Evolutionary conservation across 2,113 vertebrate species (phyloP), one percentile per base, ranked within the genome.

Genomic region (Blennius ocellaris): DNA sequence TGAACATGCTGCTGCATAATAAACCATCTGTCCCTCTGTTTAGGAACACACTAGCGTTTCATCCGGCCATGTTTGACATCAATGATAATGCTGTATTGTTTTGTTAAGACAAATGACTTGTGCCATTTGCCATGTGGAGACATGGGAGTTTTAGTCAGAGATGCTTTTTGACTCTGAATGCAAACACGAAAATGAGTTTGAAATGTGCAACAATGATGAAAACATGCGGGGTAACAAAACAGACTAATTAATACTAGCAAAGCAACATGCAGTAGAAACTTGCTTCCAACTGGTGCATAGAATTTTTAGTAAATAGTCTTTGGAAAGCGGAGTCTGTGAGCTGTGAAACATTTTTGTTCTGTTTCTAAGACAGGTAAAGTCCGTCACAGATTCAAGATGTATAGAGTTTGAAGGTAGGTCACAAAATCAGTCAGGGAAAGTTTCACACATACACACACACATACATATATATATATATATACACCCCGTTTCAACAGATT

Each of bases 271-370:
- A 38, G 63, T 14, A 14, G 49, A 8, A 30, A 30, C 21, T 30
- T 30, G 21, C 21, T 30, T 30, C 21, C 21, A 30, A 30, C 21
- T 30, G 21, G 3, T 8, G 14, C 21, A 6, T 15, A 16, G 30
- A n/a, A 71, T 67, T 60, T 11, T 36, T 43, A 10, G 3, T 21
- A 48, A 49, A 52, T 58, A 17, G 36, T 21, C 1, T 5, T 12
- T 14, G 48, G 45, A 52, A 66, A 66, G 48, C 41, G 51, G 54
- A 80, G 48, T 69, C 53, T 3, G 14, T 64, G 30, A 58, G 56
- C 68, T 30, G 21, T 30, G 21, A 30, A 30, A 30, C 21, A 30
- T 30, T 30, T 2, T 30, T 30, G 21, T 30, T 30, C 21, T 4
- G 21, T 30, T 30, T 30, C 21, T 2, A 30, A 30, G 21, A 30